Conservation (phyloP, 2,113 vertebrate species). For the Salvator merianae region DNA sequence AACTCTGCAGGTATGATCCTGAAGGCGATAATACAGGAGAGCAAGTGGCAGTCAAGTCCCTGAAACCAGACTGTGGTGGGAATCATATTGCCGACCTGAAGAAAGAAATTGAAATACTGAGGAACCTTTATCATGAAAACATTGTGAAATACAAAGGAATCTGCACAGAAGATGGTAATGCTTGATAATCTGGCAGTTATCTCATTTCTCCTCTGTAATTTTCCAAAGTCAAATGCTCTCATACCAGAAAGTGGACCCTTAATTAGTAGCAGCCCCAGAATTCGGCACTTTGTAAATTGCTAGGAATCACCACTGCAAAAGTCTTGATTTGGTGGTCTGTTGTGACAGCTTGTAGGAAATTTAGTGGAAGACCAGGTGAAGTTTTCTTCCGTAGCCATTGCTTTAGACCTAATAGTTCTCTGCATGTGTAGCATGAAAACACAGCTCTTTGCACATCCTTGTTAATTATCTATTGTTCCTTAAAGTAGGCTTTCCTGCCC, state of each 20-base stretch:
- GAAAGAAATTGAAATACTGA: constrained; percentile 92
- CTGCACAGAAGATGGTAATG: constrained; percentile 91
- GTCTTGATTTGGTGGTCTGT: neutral
- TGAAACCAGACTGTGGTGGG: constrained; percentile 90
- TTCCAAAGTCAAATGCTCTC: neutral
- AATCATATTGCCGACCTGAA: constrained; percentile 92
- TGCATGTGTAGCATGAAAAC: too few species aligned
- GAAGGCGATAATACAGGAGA: constrained; percentile 94
- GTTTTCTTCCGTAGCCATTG: neutral
- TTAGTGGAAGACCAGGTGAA: neutral
- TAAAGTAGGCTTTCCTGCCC: neutral
- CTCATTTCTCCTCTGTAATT: neutral
- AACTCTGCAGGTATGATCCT: constrained; percentile 94
- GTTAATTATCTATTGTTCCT: neutral
- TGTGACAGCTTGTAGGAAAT: neutral
- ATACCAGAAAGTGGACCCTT: neutral
- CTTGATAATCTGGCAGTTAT: neutral
- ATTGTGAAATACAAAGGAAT: constrained; percentile 98
- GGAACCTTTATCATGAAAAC: constrained; percentile 95
- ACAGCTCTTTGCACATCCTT: too few species aligned
- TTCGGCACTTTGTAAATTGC: too few species aligned
- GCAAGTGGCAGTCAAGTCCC: constrained; percentile 95
- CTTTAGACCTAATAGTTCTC: too few species aligned
- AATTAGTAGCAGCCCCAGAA: neutral
- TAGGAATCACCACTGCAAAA: too few species aligned